A percentile compares a stretch with the other conserved stretches of the same genome.
Evolutionary conservation across 2,888 invertebrate species (phyloP).

Genomic region (Stenurella melanura): DNA sequence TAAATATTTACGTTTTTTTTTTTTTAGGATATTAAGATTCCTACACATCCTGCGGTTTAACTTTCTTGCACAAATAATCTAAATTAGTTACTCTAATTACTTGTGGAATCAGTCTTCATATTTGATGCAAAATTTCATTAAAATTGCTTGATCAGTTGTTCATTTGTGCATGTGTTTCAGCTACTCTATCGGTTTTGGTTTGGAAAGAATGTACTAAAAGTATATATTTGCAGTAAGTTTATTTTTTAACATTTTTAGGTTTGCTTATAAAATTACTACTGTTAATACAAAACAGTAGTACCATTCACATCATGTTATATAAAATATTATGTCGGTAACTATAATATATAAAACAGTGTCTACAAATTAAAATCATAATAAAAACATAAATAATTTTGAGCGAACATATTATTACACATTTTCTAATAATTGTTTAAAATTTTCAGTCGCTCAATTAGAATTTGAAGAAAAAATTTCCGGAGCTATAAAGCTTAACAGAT

Average conservation of each 20-base stretch:
- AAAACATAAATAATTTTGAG: background rate
- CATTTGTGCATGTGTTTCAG: background rate
- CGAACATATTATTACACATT: constrained; percentile 1
- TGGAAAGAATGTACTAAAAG: background rate
- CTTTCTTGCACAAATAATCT: background rate
- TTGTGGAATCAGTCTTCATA: background rate
- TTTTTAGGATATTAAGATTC: background rate
- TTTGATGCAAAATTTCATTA: background rate
- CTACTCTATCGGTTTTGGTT: background rate
- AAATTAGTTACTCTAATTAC: background rate
- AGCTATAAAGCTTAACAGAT: constrained; percentile 65
- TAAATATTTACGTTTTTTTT: too few species aligned
- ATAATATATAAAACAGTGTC: background rate
- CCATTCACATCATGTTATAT: background rate
- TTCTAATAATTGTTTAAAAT: background rate
- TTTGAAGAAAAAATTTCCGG: constrained; percentile 46
- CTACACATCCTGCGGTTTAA: background rate
- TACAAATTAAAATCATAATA: background rate
- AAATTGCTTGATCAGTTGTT: background rate
- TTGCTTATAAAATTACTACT: background rate
- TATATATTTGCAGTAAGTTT: background rate
- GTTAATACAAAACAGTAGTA: background rate
- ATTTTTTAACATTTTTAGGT: background rate
- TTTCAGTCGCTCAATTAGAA: constrained; percentile 36
- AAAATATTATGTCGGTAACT: constrained; percentile 1